Percentiles rank a stretch among this genome's conserved stretches.
phyloP scores from a whole-genome alignment of 1,140 invertebrate species.

The Rhyzopertha dominica region DNA sequence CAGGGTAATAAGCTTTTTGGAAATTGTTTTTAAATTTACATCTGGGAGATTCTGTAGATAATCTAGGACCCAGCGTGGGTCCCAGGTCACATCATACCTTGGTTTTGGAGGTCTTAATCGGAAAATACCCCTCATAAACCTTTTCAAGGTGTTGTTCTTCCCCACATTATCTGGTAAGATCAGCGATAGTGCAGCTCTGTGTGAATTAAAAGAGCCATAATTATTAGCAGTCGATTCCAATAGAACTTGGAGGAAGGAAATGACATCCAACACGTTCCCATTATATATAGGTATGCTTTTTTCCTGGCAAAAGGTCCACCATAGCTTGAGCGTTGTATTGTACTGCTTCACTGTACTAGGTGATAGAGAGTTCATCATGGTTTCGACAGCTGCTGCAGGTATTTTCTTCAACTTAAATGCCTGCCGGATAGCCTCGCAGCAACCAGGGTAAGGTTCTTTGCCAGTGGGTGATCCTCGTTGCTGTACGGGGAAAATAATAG shows the following conservation, averaged over 20 bases:
- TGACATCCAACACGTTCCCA: too few species aligned
- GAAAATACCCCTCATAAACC: slow-evolving; percentile 32
- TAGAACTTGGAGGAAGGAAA: too few species aligned
- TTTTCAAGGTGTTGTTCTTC: slow-evolving; percentile 10
- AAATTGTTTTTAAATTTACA: slow-evolving; percentile 5
- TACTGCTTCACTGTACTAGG: slow-evolving; percentile 10
- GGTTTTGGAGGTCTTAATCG: slow-evolving; percentile 21
- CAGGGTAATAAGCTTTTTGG: slow-evolving; percentile 17
- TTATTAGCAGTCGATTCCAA: too few species aligned
- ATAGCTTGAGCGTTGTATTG: neutral
- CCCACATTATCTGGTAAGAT: slow-evolving; percentile 8
- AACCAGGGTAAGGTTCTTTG: slow-evolving; percentile 7
- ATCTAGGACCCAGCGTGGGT: slow-evolving; percentile 16
- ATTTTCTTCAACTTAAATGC: too few species aligned
- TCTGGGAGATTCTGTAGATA: slow-evolving; percentile 3
- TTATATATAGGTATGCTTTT: neutral
- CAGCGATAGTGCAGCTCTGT: slow-evolving; percentile 9
- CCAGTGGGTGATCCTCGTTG: slow-evolving; percentile 6
- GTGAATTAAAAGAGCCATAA: slow-evolving; percentile 8
- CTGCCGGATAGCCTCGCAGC: slow-evolving; percentile 6
- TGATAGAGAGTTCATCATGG: neutral
- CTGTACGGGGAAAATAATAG: slow-evolving; percentile 3
- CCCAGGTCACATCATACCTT: slow-evolving; percentile 31
- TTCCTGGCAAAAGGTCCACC: slow-evolving; percentile 9
- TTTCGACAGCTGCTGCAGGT: slow-evolving; percentile 1